phyloP scores from a whole-genome alignment of 1,140 invertebrate genomes.

The Sitodiplosis mosellana region DNA sequence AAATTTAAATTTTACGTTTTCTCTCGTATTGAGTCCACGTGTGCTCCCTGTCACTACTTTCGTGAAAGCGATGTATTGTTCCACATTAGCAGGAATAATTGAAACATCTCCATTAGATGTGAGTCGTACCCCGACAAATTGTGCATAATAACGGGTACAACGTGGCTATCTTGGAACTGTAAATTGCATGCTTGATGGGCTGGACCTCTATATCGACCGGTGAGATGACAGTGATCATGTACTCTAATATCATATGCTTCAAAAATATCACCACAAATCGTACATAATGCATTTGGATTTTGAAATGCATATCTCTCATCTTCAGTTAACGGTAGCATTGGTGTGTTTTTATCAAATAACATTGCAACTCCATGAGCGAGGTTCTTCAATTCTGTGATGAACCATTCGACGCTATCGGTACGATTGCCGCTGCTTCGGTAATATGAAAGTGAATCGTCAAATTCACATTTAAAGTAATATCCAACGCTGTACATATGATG shows the following conservation, averaged over 20 bases:
- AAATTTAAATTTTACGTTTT: slow-evolving; percentile 13
- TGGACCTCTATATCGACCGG: slow-evolving; percentile 14
- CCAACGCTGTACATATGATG: too few species aligned
- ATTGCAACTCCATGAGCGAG: background rate
- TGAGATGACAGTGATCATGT: slow-evolving; percentile 20
- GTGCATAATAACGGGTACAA: slow-evolving; percentile 22
- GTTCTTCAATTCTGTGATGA: too few species aligned
- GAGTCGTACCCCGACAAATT: slow-evolving; percentile 18
- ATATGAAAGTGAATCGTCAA: too few species aligned
- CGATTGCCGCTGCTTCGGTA: too few species aligned
- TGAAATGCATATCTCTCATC: background rate
- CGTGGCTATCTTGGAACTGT: slow-evolving; percentile 13
- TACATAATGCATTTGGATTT: slow-evolving; percentile 7
- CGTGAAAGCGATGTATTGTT: slow-evolving; percentile 15
- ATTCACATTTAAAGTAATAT: too few species aligned
- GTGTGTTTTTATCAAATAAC: background rate
- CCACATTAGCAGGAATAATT: slow-evolving; percentile 20
- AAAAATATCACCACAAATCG: slow-evolving; percentile 15
- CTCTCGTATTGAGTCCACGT: background rate
- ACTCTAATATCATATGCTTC: slow-evolving; percentile 8
- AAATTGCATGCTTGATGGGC: slow-evolving; percentile 22
- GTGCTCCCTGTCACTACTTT: slow-evolving; percentile 5
- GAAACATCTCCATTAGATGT: slow-evolving; percentile 17
- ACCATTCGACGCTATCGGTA: too few species aligned
- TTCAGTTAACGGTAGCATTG: background rate